phyloP scores from a whole-genome alignment of 2,797 vertebrate genomes.

The Phataginus tricuspis region DNA sequence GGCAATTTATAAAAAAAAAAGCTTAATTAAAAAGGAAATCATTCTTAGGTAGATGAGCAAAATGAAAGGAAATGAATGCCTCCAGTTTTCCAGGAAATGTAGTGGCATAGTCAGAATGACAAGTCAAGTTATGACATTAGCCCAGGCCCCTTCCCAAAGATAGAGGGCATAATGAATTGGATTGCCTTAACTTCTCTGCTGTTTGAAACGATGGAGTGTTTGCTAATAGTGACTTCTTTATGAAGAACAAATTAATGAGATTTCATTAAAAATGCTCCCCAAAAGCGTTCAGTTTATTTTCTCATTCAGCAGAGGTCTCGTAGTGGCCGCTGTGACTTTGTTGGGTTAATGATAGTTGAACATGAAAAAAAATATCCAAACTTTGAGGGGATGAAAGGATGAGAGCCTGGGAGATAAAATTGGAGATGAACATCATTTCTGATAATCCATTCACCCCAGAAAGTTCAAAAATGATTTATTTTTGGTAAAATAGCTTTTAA shows the following conservation, averaged over 20 bases:
- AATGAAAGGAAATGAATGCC: constrained; percentile 9
- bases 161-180: neutral
- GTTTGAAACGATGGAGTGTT: constrained; percentile 11
- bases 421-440: constrained; percentile 16
- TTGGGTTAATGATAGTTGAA: constrained; percentile 70
- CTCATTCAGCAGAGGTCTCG: constrained; percentile 61
- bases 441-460: neutral
- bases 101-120: neutral
- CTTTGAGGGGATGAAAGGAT: constrained; percentile 50
- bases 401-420: constrained; percentile 1
- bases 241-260: constrained; percentile 69
- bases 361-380: neutral
- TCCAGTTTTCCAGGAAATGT: constrained; percentile 24
- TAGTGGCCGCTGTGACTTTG: constrained; percentile 57
- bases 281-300: constrained; percentile 72
- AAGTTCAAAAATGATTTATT: constrained; percentile 62
- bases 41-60: neutral
- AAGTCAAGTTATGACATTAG: constrained; percentile 5
- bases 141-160: neutral
- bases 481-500: constrained; percentile 42
- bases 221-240: constrained; percentile 40
- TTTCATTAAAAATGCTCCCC: constrained; percentile 63
- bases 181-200: neutral
- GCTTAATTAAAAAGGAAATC: no score
- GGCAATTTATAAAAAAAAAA: neutral